A percentile compares a stretch with the other conserved stretches of the same genome.
These are phyloP conservation scores for Eulemur mongoz DNA, from an alignment of 2,797 vertebrate species.

Conservation along the genomic window DNA sequence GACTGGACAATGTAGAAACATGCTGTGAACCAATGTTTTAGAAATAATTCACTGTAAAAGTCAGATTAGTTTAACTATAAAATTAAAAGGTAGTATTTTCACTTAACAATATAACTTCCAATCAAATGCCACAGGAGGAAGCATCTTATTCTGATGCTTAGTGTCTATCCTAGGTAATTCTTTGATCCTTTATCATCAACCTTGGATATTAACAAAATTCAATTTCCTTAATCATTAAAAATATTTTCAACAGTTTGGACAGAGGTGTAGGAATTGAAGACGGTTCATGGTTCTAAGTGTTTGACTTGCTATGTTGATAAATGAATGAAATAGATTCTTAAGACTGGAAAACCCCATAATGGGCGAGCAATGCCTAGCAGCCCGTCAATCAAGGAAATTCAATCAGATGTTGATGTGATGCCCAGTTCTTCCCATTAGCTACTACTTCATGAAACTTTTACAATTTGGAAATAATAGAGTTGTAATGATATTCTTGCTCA, in stretches of 20 bases:
- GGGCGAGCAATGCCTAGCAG: neutral
- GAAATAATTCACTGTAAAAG: constrained; percentile 45
- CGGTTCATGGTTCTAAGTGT: neutral
- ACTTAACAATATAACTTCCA: constrained; percentile 5
- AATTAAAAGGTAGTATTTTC: constrained; percentile 48
- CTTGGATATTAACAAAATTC: neutral
- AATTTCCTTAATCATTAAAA: neutral
- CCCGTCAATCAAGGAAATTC: neutral
- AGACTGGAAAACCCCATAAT: neutral
- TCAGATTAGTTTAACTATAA: constrained; percentile 35
- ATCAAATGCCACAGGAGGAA: neutral
- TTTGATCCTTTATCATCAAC: constrained; percentile 5
- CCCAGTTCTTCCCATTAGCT: neutral
- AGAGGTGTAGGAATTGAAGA: neutral
- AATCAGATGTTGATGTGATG: neutral
- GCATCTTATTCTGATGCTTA: neutral
- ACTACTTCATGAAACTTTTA: neutral
- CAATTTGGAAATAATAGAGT: neutral
- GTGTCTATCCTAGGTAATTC: neutral
- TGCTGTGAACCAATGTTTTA: constrained; percentile 51
- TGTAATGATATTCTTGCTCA: neutral
- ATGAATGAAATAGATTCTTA: neutral
- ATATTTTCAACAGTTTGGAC: neutral
- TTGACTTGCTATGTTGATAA: neutral
- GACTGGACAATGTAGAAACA: constrained; percentile 11